Evolutionary conservation across 2,113 vertebrate species (phyloP).

Genomic region (Drymodes brunneopygia): DNA sequence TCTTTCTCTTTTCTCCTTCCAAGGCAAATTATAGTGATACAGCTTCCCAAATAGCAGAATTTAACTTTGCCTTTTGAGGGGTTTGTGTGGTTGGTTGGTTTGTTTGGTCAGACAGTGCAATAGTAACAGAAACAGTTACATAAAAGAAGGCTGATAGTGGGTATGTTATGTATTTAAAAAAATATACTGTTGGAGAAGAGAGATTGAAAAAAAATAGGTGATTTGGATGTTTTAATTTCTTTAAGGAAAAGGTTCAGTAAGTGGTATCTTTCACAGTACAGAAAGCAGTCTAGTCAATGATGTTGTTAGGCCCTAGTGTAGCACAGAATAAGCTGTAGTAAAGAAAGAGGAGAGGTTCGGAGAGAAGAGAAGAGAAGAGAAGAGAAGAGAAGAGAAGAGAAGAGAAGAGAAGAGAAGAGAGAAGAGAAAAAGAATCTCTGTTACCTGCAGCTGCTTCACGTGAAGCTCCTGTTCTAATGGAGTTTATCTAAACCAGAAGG

Average conservation of each 20-base stretch:
- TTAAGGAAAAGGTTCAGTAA: background rate
- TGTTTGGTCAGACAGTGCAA: background rate
- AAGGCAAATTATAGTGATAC: background rate
- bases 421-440: background rate
- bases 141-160: background rate
- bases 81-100: background rate
- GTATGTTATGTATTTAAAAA: background rate
- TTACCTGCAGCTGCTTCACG: background rate
- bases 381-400: background rate
- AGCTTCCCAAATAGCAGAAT: background rate
- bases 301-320: background rate
- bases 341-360: no score
- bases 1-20: conserved; percentile 28
- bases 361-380: background rate
- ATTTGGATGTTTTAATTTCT: background rate
- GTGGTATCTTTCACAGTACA: background rate
- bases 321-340: background rate
- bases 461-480: background rate
- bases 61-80: background rate
- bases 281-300: background rate
- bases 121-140: background rate
- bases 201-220: background rate
- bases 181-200: background rate
- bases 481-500: background rate
- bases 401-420: no score